Percentiles rank a stretch among this genome's conserved stretches.
Evolutionary conservation across 2,888 invertebrate species (phyloP).

Genomic region (Timandra comae): DNA sequence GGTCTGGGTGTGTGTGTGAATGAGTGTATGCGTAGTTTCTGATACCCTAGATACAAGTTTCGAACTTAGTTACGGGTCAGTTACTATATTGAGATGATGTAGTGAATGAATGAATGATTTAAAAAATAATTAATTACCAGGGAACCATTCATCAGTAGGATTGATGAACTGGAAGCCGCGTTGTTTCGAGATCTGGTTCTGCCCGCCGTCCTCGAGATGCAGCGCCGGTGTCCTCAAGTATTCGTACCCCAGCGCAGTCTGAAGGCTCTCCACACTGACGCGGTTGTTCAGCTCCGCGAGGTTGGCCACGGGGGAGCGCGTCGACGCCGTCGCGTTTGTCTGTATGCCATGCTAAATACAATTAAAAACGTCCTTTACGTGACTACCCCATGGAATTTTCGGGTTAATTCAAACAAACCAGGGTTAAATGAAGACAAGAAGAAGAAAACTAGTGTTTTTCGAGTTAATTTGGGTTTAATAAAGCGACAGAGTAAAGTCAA

Average conservation of each 20-base stretch:
- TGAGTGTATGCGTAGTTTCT: too few relatives aligned
- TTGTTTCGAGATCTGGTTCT: conserved; percentile 82
- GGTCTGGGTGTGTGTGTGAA: too few relatives aligned
- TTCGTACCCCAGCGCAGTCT: conserved; percentile 89
- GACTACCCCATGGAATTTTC: conserved; percentile 34
- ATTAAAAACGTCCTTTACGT: conserved; percentile 63
- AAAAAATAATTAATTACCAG: too few relatives aligned
- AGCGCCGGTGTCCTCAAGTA: conserved; percentile 85
- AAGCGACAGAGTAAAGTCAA: too few relatives aligned
- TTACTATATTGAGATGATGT: too few relatives aligned
- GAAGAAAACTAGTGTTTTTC: too few relatives aligned
- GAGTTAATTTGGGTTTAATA: too few relatives aligned
- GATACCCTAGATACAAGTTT: too few relatives aligned
- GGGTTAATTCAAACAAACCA: conserved; percentile 28
- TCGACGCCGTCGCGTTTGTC: conserved; percentile 91
- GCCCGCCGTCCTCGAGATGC: conserved; percentile 83
- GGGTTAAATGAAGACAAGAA: conserved; percentile 13
- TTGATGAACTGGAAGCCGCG: conserved; percentile 91
- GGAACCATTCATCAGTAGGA: conserved; percentile 92
- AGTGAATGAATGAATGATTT: too few relatives aligned
- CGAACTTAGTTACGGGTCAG: too few relatives aligned
- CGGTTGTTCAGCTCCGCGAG: conserved; percentile 84
- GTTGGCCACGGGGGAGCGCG: conserved; percentile 89
- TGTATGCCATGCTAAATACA: conserved; percentile 86
- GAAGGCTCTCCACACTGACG: conserved; percentile 82